Evolutionary conservation across 2,113 vertebrate genomes (phyloP), one percentile per base, ranked within the genome.

Genomic region (Hipposideros armiger): DNA sequence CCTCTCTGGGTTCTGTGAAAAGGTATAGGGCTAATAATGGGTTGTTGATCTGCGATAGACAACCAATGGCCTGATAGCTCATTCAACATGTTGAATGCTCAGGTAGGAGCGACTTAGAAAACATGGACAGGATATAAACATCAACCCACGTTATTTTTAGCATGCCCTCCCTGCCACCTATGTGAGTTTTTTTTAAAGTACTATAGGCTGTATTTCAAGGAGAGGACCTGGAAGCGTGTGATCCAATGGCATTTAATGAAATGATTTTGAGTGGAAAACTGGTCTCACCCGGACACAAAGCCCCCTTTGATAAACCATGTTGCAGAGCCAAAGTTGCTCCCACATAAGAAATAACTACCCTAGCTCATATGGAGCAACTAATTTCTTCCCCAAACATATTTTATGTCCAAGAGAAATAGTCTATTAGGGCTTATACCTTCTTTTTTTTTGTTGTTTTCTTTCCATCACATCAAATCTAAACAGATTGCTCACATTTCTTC

Each of bases 231-330:
- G 76, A 56, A 40, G 14, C 1, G 0, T 36, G 16, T 4, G 16
- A 72, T 52, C 62, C 32, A 42, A 4, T 77, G 90, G 47, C 67
- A 19, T 95, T 87, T 72, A 45, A 32, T 62, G 78, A 83, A 77
- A 73, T 45, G 45, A 72, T 76, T 85, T 62, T 47, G 94, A 67
- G 36, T 95, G 67, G 97, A 96, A 95, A 85, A 40, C 67, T 40
- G 28, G 56, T n/a, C 84, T 81, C 45, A 13, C 78, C 22, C 32
- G 5, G 76, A 84, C 74, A 90, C 92, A 96, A 81, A 96, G 93
- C 85, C 62, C 58, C 62, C 88, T 94, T 93, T 96, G 83, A 95
- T 69, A 93, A 88, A 62, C 20, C 50, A 17, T 8, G 40, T 52
- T 56, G 22, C 28, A 15, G 32, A 89, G 93, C 78, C 87, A 62